Base-by-base conservation (phyloP, 2,797 vertebrate genomes). In the Decapterus maruadsi region DNA sequence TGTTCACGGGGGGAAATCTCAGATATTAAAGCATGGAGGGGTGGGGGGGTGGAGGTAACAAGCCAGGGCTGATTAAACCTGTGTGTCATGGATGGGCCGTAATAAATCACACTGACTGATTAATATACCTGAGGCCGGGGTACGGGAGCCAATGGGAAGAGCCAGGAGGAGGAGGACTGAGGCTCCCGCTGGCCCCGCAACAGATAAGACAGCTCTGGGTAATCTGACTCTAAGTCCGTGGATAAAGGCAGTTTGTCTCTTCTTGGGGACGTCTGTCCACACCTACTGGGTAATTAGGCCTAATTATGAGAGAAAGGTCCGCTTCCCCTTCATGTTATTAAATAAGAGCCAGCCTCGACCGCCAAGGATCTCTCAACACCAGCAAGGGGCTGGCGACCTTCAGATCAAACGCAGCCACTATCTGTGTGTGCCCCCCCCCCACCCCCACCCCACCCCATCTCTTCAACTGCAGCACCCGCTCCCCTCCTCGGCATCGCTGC, bases 191-290 rank as follows among this genome's bases (percentile, higher is more conserved):
- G 96, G 96, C 96, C 94, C 95, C 93, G 96, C 92, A 97, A 96
- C 96, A 98, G 98, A 99, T 98, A 99, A 98, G 96, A 96, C 96
- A 94, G 95, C 96, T 96, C 96, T 83, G 92, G 70, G 98, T 99
- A 99, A 99, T 97, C 97, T 95, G 98, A 99, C 97, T 99, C 98
- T 97, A 97, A 98, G 97, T 96, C 96, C 90, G 61, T 93, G 98
- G 97, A 99, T 99, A 99, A 99, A 99, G 97, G 96, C 97, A 99
- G 98, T 98, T 99, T 99, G 98, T 99, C 97, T 98, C 97, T 96
- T 98, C 96, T 96, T 96, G 26, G 96, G 92, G 96, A 94, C 61
- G 84, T 98, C 98, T 98, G 97, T 99, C 98, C 98, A 98, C 98
- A 98, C 98, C 97, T 98, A 95, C 93, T 93, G 94, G 96, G 96